A percentile compares a stretch with the other conserved stretches of the same genome.
Evolutionary conservation across 2,888 invertebrate species (phyloP).

Genomic region (Asteroscopus sphinx): DNA sequence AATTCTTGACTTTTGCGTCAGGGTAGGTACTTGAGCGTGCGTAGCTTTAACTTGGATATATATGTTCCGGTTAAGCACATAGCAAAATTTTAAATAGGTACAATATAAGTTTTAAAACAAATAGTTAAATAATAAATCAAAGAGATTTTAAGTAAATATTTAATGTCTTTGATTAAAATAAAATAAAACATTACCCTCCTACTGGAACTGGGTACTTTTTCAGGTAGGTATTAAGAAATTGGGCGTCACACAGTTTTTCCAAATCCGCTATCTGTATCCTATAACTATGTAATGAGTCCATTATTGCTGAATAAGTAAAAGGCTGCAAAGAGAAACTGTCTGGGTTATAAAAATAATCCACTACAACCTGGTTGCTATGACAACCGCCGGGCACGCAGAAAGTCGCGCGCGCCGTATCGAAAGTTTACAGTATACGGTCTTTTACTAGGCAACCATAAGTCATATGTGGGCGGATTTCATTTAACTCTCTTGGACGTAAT

Average conservation of each 20-base stretch:
- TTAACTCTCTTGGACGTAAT: slow-evolving; percentile 24
- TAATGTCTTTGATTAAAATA: too few relatives aligned
- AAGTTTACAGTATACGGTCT: slow-evolving; percentile 33
- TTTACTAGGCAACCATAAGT: slow-evolving; percentile 60
- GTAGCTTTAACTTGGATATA: too few relatives aligned
- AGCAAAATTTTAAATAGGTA: too few relatives aligned
- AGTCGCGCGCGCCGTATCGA: slow-evolving; percentile 34
- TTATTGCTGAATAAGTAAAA: slow-evolving; percentile 5
- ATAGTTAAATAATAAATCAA: too few relatives aligned
- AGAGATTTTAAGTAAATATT: too few relatives aligned
- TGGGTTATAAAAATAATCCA: slow-evolving; percentile 52
- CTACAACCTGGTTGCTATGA: slow-evolving; percentile 60
- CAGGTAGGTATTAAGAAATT: background rate
- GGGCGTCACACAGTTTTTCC: background rate
- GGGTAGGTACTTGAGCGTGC: background rate
- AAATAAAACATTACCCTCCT: too few relatives aligned
- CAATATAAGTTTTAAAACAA: too few relatives aligned
- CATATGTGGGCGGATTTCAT: slow-evolving; percentile 46
- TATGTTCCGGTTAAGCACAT: too few relatives aligned
- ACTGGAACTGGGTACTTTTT: too few relatives aligned
- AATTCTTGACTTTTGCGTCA: slow-evolving; percentile 40
- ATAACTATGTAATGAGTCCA: background rate
- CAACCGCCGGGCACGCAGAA: slow-evolving; percentile 62
- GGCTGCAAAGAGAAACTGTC: slow-evolving; percentile 29
- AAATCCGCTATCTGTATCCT: background rate